phyloP scores from a whole-genome alignment of 2,888 invertebrate genomes.

The Netelia inedita region DNA sequence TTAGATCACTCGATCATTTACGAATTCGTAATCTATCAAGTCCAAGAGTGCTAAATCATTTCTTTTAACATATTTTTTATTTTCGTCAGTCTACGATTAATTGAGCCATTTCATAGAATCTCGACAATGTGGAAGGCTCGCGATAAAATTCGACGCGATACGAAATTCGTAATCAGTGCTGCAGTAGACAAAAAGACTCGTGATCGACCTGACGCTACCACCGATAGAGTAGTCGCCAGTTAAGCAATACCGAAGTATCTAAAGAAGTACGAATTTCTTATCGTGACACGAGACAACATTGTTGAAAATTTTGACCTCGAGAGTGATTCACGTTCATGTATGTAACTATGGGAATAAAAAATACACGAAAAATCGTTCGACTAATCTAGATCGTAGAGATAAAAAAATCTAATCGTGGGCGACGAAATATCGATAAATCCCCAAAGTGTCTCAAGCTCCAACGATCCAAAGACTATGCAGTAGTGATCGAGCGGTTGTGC shows the following conservation, averaged over 20 bases:
- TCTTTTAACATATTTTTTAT: background rate
- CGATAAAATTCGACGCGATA: background rate
- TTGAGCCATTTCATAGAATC: background rate
- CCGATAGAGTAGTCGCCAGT: background rate
- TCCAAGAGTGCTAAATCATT: background rate
- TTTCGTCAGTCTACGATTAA: background rate
- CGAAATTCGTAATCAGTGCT: slow-evolving; percentile 2
- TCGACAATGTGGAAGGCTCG: too few species aligned
- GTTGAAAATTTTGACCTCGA: background rate
- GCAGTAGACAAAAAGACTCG: background rate
- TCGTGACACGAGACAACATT: background rate
- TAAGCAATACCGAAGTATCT: too few species aligned
- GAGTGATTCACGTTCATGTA: background rate
- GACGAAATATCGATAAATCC: background rate
- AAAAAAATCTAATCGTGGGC: background rate
- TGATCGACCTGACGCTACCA: slow-evolving; percentile 4
- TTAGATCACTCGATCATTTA: slow-evolving; percentile 35
- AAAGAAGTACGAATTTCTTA: background rate
- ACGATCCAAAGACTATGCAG: background rate
- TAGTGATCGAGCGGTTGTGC: background rate
- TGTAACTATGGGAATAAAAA: background rate
- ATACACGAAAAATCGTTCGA: slow-evolving; percentile 11
- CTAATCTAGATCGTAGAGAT: slow-evolving; percentile 2
- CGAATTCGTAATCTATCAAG: slow-evolving; percentile 19
- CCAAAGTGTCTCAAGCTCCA: background rate